A percentile compares a stretch with the other conserved stretches of the same genome.
These are phyloP conservation scores for Acropternis orthonyx DNA, from an alignment of 2,797 vertebrate genomes.

Conservation along the genomic window DNA sequence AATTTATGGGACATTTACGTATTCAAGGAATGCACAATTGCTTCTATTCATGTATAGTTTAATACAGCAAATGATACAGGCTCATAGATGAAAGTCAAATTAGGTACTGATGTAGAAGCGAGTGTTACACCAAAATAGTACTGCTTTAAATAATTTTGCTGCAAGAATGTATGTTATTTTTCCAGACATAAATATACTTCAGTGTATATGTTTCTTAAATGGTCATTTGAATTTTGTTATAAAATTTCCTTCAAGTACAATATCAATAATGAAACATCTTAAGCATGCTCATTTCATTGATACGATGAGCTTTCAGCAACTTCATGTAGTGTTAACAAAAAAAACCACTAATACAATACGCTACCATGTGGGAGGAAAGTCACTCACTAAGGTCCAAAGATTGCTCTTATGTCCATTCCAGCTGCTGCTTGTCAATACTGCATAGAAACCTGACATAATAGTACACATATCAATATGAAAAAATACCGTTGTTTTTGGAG, in stretches of 20 bases:
- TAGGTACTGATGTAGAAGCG: slow-evolving; percentile 9
- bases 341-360: slow-evolving; percentile 43
- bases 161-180: background rate
- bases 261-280: background rate
- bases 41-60: slow-evolving; percentile 44
- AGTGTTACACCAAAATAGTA: slow-evolving; percentile 11
- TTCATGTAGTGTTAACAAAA: slow-evolving; percentile 9
- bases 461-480: background rate
- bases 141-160: background rate
- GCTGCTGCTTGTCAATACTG: slow-evolving; percentile 30
- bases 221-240: slow-evolving; percentile 7
- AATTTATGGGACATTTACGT: background rate
- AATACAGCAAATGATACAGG: slow-evolving; percentile 40
- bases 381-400: background rate
- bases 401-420: slow-evolving; percentile 24
- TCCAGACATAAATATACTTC: background rate
- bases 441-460: slow-evolving; percentile 34
- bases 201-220: background rate
- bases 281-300: background rate
- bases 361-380: slow-evolving; percentile 25
- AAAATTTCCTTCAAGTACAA: background rate
- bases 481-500: slow-evolving; percentile 1
- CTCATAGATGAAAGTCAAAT: slow-evolving; percentile 43
- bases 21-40: background rate
- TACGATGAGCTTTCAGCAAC: slow-evolving; percentile 17